phyloP scores from a whole-genome alignment of 2,797 vertebrate genomes.

The Tenualosa thibaudeaui region DNA sequence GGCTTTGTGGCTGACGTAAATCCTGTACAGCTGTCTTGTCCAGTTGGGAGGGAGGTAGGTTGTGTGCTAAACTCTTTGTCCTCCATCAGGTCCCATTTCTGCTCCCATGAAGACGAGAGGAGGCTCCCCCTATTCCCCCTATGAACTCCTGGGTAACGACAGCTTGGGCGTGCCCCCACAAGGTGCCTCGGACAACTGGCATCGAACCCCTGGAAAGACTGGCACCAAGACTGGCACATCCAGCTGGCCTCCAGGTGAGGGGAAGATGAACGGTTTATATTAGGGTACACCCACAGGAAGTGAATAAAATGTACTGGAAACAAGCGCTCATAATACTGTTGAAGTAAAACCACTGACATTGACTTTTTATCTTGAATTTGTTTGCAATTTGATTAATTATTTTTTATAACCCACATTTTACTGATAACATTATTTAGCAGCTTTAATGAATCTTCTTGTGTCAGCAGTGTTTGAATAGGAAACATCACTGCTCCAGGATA shows the following conservation, averaged over 20 bases:
- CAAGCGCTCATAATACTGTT: not conserved
- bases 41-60: not conserved
- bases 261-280: not conserved
- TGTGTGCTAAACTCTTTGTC: not conserved
- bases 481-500: not conserved
- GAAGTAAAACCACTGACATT: not conserved
- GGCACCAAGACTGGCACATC: slow-evolving; percentile 88
- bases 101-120: slow-evolving; percentile 91
- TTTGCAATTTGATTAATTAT: not conserved
- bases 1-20: not conserved
- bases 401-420: not conserved
- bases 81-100: slow-evolving; percentile 82
- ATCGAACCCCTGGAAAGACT: slow-evolving; percentile 95
- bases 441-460: not conserved
- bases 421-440: not conserved
- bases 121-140: slow-evolving; percentile 92
- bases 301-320: not conserved
- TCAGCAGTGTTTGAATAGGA: not conserved
- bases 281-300: not conserved
- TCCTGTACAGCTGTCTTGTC: too few relatives aligned
- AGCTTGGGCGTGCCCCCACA: slow-evolving; percentile 81
- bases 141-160: slow-evolving; percentile 90
- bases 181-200: slow-evolving; percentile 90
- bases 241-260: slow-evolving; percentile 96
- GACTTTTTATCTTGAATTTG: not conserved